Evolutionary conservation across 2,113 vertebrate species (phyloP).

Genomic region (Carassius carassius): DNA sequence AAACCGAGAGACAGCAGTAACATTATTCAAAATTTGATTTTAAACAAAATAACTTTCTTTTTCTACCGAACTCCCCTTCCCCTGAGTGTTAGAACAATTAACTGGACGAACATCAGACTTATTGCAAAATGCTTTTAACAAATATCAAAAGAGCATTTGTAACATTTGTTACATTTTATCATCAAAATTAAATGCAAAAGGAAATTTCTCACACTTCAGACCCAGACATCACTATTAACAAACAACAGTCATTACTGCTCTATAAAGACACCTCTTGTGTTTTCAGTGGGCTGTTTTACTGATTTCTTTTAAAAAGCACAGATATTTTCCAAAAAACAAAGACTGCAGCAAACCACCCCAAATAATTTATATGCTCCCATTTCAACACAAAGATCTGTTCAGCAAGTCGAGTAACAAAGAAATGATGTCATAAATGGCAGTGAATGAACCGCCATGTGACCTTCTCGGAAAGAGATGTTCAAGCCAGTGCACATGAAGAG

Average conservation of each 20-base stretch:
- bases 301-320: neutral
- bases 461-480: conserved; percentile 43
- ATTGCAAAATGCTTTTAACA: conserved; percentile 17
- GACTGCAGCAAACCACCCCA: neutral
- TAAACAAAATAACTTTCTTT: neutral
- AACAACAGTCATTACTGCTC: neutral
- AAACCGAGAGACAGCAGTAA: too few relatives aligned
- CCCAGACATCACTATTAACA: neutral
- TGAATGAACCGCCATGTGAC: conserved; percentile 46
- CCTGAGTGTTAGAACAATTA: conserved; percentile 51
- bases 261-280: neutral
- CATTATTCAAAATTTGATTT: too few relatives aligned
- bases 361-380: neutral
- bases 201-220: neutral
- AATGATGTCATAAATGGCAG: conserved; percentile 38
- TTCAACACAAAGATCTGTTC: neutral
- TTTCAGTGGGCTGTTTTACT: neutral
- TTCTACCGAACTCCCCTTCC: conserved; percentile 35
- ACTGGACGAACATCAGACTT: conserved; percentile 51
- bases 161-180: neutral
- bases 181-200: neutral
- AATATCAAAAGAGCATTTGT: too few relatives aligned
- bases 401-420: neutral
- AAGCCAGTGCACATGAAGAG: conserved; percentile 48
- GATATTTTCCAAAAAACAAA: neutral